Evolutionary conservation across 1,140 invertebrate species (phyloP), one percentile per base, ranked within the genome.

Genomic region (Cepaea nemoralis): DNA sequence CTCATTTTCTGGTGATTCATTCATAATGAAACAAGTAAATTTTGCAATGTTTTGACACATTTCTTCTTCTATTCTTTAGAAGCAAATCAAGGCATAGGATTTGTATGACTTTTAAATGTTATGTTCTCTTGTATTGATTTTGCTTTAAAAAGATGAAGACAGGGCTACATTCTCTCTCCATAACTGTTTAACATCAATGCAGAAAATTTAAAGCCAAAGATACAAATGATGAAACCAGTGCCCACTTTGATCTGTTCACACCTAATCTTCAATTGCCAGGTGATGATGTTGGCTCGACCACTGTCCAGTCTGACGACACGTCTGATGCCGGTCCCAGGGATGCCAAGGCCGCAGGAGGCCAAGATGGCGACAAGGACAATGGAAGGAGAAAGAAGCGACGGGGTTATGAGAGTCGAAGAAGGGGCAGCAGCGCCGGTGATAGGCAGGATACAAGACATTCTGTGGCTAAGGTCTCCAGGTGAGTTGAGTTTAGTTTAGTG

Each of bases 301-400:
- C 31, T 31, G 12, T 80, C 14, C 77, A 70, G 40, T 31, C 77
- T 40, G 50, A 55, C 16, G 50, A 55, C 16, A 14, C 40, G 55
- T 40, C 55, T 5, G 59, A 66, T 48, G 40, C 35, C 69, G 66
- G 10, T 10, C 2, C 45, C 2, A 42, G n/a, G 10, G 67, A 70
- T 35, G 63, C 69, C 31, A 2, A 5, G 27, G 6, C 0, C 1
- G 39, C 35, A 24, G 45, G n/a, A 6, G 50, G 35, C 19, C 50
- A 77, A 22, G 76, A 77, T 14, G 31, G 59, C 19, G 39, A 48
- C 63, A 48, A 63, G 66, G 77, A 70, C 31, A 63, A 70, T 69
- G 19, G 67, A 42, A 69, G 39, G 40, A 37, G 40, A 31, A 80
- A 80, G 31, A 48, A 39, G 27, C 42, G 40, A 27, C 42, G 67